Evolutionary conservation across 2,888 invertebrate genomes (phyloP), one percentile per base, ranked within the genome.

Genomic region (Portevinia maculata): DNA sequence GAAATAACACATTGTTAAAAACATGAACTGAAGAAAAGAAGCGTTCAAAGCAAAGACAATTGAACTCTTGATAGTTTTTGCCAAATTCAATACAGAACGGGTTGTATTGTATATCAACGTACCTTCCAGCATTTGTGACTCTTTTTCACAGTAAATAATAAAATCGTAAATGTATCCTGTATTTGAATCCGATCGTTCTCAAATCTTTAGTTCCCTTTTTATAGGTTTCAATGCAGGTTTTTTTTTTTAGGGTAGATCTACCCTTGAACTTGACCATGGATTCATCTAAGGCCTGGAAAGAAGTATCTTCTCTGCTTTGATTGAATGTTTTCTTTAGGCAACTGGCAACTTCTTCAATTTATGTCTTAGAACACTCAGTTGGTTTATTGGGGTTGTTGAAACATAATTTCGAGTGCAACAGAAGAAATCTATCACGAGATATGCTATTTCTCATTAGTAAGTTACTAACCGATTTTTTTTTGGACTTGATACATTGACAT

Each of bases 141-240:
- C 64, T 65, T 65, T 64, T 64, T 65, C 59, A 65, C 59, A 79
- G 39, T 71, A 59, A 71, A 79, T 79, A 52, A 64, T 65, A 9
- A 57, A 79, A 57, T 65, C 71, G 24, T 71, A 71, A 3, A 50
- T 60, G 32, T 73, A 73, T 48, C 50, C 52, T 19, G 60, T 17
- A 6, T 3, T n/a, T 44, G 73, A 73, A 44, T 62, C 53, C 41
- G 62, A 64, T 44, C 53, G 13, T 53, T 50, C 60, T 50, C 71
- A 59, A 37, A 71, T 60, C 37, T 60, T 48, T 30, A 60, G 59
- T 7, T 50, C 70, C 41, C 53, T 53, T 53, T 37, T 74, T 13
- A 60, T 21, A 34, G 46, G 46, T 60, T 46, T 60, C 24, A 62
- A 50, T 50, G 48, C 21, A 62, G 34, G 37, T n/a, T n/a, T 62